phyloP scores from a whole-genome alignment of 2,797 vertebrate species.

The Rhinophrynus dorsalis region DNA sequence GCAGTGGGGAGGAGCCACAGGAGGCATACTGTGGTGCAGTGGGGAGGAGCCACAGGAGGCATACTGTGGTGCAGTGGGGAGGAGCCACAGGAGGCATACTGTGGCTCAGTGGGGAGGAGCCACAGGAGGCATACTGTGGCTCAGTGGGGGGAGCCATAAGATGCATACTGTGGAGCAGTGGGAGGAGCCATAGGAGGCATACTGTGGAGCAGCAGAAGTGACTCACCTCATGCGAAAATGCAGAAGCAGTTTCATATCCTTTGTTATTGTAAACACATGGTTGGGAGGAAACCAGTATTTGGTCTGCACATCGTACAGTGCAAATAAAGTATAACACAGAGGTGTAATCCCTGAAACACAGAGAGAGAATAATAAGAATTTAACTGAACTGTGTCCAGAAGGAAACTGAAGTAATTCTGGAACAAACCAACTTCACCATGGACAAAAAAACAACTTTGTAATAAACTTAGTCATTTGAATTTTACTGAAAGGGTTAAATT shows the following conservation, averaged over 20 bases:
- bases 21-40: too few relatives aligned
- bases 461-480: too few relatives aligned
- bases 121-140: too few relatives aligned
- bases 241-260: slow-evolving; percentile 62
- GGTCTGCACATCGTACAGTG: slow-evolving; percentile 74
- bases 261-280: slow-evolving; percentile 70
- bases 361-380: background rate
- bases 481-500: too few relatives aligned
- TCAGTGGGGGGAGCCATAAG: background rate
- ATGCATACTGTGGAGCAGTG: background rate
- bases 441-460: too few relatives aligned
- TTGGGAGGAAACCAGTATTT: slow-evolving; percentile 85
- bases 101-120: too few relatives aligned
- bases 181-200: background rate
- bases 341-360: slow-evolving; percentile 79
- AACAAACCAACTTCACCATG: too few relatives aligned
- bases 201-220: background rate
- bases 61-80: too few relatives aligned
- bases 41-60: too few relatives aligned
- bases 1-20: too few relatives aligned
- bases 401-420: too few relatives aligned
- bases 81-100: too few relatives aligned
- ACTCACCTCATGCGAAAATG: slow-evolving; percentile 85
- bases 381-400: background rate
- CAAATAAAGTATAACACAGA: slow-evolving; percentile 82